These are phyloP conservation scores for Gephyroberyx darwinii DNA, from an alignment of 2,797 vertebrate species.

Conservation along the genomic window DNA sequence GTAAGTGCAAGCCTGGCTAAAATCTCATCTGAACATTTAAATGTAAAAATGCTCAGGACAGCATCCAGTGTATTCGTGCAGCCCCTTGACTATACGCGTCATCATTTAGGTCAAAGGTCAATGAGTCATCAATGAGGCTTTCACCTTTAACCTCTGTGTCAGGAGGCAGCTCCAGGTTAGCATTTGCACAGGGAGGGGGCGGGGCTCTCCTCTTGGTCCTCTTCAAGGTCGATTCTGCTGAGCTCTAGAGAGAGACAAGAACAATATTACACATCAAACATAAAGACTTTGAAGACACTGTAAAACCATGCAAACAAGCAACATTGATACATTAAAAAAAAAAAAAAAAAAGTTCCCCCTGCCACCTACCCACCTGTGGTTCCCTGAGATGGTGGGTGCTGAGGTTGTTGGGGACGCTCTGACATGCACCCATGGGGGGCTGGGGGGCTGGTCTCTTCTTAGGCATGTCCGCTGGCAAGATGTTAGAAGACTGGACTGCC, in stretches of 20 bases:
- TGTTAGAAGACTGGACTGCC: constrained; percentile 73
- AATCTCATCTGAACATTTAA: background rate
- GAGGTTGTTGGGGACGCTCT: constrained; percentile 78
- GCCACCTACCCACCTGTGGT: constrained; percentile 79
- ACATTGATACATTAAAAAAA: no score
- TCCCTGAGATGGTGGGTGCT: constrained; percentile 54
- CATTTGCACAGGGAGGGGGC: constrained; percentile 78
- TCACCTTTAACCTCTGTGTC: constrained; percentile 68
- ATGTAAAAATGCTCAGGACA: background rate
- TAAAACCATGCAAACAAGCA: no score
- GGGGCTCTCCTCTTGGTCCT: constrained; percentile 91
- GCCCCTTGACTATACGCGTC: background rate
- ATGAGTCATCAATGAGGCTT: background rate
- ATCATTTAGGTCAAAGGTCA: background rate
- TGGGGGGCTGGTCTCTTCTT: constrained; percentile 92
- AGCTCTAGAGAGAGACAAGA: constrained; percentile 48
- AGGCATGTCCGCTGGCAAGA: constrained; percentile 76
- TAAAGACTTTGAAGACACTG: no score
- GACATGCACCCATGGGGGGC: constrained; percentile 83
- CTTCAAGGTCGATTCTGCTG: constrained; percentile 81
- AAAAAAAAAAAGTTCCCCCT: background rate
- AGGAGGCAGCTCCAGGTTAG: constrained; percentile 48
- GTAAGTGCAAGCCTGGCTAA: background rate
- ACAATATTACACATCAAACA: background rate
- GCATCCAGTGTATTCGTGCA: background rate